Base-by-base conservation (phyloP, 2,113 vertebrate genomes). In the Tetraodon nigroviridis region DNA sequence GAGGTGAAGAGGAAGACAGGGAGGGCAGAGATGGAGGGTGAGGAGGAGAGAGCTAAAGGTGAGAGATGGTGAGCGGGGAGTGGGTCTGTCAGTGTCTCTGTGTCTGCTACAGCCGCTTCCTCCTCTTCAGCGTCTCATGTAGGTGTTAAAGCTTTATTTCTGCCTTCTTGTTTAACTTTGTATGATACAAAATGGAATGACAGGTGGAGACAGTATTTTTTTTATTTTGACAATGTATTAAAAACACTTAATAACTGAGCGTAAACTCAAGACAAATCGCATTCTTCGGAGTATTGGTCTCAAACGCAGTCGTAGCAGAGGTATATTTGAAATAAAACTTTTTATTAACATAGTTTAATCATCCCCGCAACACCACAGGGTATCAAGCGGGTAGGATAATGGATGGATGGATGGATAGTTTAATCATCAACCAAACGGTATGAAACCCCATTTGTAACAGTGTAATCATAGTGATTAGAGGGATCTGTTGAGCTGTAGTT, bases 11-110 rank as follows among this genome's bases (percentile, higher is more conserved):
- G 45, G 58, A 53, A 21, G 60, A 17, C 16, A 54, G 74, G 56
- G 69, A 22, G 48, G 24, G 52, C 42, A 51, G 67, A 55, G 64
- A 58, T 54, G 70, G 65, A 20, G 55, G 67, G 59, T 51, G 67
- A 63, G 45, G 41, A 64, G 46, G 44, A 24, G 18, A 48, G n/a
- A 61, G 57, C 72, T 56, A n/a, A 47, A 63, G 57, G 61, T 15
- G 32, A 87, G 78, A 85, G 73, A 94, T 94, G 93, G 89, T 96
- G 85, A 92, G 92, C 91, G 89, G 92, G 84, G 95, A 95, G 87
- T 96, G 94, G 93, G 78, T 95, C 70, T 94, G 92, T 89, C 95
- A 93, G 82, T 99, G 95, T 88, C 91, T 94, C 89, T 98, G 96
- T 86, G 73, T 95, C 88, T 99, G 94, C 90, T 92, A 92, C 89